These are phyloP conservation scores for Aphis craccivora DNA, from an alignment of 1,140 invertebrate genomes.

Conservation along the genomic window DNA sequence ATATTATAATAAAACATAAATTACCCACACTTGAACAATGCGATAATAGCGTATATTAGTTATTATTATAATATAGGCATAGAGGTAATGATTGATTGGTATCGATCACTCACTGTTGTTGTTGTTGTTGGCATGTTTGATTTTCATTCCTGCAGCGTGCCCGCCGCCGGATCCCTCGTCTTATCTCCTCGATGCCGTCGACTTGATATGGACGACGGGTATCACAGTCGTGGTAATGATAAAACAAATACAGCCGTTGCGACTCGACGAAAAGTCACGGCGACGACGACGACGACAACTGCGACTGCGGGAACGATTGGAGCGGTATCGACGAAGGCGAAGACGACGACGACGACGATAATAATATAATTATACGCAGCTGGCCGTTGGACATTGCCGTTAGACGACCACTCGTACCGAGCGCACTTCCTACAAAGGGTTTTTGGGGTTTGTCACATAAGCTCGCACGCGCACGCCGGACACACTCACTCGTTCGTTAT, in stretches of 20 bases:
- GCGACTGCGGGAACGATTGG: not conserved
- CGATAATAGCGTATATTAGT: not conserved
- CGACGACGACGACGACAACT: not conserved
- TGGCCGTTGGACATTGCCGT: conserved; percentile 21
- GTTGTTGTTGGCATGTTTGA: conserved; percentile 36
- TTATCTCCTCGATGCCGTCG: not conserved
- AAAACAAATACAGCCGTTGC: not conserved
- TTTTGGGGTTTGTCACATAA: not conserved
- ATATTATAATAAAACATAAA: not conserved
- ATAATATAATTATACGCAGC: not conserved
- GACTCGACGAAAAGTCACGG: not conserved
- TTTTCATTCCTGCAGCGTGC: conserved; percentile 37
- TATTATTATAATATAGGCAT: not conserved
- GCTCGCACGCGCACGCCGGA: not conserved
- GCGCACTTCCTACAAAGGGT: not conserved
- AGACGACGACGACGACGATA: not conserved
- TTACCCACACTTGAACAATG: not conserved
- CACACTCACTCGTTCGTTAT: not conserved
- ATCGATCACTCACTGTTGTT: conserved; percentile 14
- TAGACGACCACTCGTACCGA: not conserved
- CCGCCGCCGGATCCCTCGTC: not conserved
- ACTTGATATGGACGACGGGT: not conserved
- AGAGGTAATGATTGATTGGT: not conserved
- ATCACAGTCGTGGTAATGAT: not conserved
- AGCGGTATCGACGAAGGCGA: not conserved